phyloP scores from a whole-genome alignment of 2,888 invertebrate species.

The Melinaea menophilus region DNA sequence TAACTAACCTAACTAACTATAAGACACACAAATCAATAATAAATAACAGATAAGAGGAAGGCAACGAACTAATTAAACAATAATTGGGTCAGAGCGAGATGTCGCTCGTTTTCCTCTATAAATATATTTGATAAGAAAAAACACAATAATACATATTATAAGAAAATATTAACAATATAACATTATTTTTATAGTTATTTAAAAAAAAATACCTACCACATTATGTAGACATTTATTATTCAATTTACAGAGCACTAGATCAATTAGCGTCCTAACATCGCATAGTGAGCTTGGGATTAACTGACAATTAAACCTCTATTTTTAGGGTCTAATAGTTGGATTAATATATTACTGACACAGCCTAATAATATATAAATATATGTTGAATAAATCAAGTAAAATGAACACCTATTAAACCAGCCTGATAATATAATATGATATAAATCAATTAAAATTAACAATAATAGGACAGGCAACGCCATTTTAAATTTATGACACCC shows the following conservation, averaged over 20 bases:
- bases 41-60: slow-evolving; percentile 4
- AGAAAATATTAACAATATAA: too few relatives aligned
- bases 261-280: too few relatives aligned
- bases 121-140: background rate
- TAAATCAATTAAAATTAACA: background rate
- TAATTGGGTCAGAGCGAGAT: slow-evolving; percentile 11
- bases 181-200: too few relatives aligned
- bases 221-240: too few relatives aligned
- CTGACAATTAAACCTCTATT: too few relatives aligned
- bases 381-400: background rate
- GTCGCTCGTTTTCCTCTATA: slow-evolving; percentile 4
- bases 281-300: too few relatives aligned
- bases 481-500: background rate
- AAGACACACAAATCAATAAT: slow-evolving; percentile 3
- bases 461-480: background rate
- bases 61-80: slow-evolving; percentile 17
- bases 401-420: too few relatives aligned
- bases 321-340: too few relatives aligned
- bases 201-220: too few relatives aligned
- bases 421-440: background rate
- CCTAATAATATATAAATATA: background rate
- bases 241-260: too few relatives aligned
- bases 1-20: too few relatives aligned
- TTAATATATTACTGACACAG: background rate
- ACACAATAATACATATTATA: too few relatives aligned